A percentile compares a stretch with the other conserved stretches of the same genome.
Evolutionary conservation across 2,888 invertebrate species (phyloP).

Genomic region (Bombylius discolor): DNA sequence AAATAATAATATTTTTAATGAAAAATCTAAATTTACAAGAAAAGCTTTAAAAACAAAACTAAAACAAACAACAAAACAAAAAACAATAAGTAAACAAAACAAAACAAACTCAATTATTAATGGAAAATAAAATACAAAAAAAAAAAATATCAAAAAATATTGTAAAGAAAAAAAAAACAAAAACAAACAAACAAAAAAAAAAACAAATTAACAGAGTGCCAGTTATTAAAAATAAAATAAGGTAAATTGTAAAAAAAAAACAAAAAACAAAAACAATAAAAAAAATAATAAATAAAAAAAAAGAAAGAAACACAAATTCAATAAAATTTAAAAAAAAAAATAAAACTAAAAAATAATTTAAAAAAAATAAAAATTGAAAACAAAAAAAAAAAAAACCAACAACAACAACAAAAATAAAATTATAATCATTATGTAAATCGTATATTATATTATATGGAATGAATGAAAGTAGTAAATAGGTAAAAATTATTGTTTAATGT

Average conservation of each 20-base stretch:
- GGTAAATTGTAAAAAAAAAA: constrained; percentile 12
- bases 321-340: constrained; percentile 15
- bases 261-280: constrained; percentile 15
- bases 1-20: no score
- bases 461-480: no score
- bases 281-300: constrained; percentile 12
- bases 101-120: background rate
- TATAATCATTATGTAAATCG: no score
- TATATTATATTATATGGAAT: no score
- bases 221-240: constrained; percentile 7
- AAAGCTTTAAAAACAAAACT: no score
- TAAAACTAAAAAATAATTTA: constrained; percentile 13
- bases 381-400: no score
- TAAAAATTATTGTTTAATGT: no score
- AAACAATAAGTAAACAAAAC: background rate
- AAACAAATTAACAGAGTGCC: background rate
- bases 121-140: background rate
- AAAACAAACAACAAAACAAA: background rate
- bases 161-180: constrained; percentile 5
- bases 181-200: background rate
- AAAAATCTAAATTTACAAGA: no score
- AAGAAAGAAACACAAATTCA: constrained; percentile 2
- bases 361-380: background rate
- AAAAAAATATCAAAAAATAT: background rate
- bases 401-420: no score